A percentile compares a stretch with the other conserved stretches of the same genome.
Evolutionary conservation across 1,140 invertebrate species (phyloP).

Genomic region (Zaprionus davidi): DNA sequence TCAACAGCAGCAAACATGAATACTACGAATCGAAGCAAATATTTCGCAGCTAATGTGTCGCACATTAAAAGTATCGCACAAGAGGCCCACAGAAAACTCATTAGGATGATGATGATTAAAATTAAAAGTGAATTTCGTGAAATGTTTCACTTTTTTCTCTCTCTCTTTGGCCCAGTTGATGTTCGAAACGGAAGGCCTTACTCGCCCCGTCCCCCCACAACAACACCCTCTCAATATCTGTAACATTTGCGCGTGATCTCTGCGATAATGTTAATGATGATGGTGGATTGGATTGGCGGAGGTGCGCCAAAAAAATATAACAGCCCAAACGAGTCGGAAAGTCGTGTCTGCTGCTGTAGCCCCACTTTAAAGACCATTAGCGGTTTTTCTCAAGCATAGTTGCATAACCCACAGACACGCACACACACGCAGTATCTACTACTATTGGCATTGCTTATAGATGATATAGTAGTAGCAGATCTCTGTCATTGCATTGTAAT

Average conservation of each 20-base stretch:
- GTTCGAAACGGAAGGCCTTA: conserved; percentile 39
- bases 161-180: conserved; percentile 16
- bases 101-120: conserved; percentile 74
- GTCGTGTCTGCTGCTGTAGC: conserved; percentile 11
- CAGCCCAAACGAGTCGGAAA: conserved; percentile 4
- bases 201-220: background rate
- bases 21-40: conserved; percentile 29
- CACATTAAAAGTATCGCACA: conserved; percentile 60
- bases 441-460: conserved; percentile 8
- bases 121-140: conserved; percentile 77
- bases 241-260: conserved; percentile 55
- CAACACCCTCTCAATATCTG: conserved; percentile 2
- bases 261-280: conserved; percentile 67
- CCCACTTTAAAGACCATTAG: conserved; percentile 73
- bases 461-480: conserved; percentile 18
- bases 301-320: conserved; percentile 62
- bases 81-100: conserved; percentile 54
- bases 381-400: conserved; percentile 42
- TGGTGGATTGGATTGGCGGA: conserved; percentile 53
- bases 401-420: conserved; percentile 32
- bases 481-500: conserved; percentile 6
- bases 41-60: conserved; percentile 42
- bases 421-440: conserved; percentile 1
- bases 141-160: conserved; percentile 61
- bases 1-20: conserved; percentile 32